Percentiles rank a stretch among this genome's conserved stretches.
Conservation (phyloP, 1,140 invertebrate genomes). For the Drosophila seguyi region DNA sequence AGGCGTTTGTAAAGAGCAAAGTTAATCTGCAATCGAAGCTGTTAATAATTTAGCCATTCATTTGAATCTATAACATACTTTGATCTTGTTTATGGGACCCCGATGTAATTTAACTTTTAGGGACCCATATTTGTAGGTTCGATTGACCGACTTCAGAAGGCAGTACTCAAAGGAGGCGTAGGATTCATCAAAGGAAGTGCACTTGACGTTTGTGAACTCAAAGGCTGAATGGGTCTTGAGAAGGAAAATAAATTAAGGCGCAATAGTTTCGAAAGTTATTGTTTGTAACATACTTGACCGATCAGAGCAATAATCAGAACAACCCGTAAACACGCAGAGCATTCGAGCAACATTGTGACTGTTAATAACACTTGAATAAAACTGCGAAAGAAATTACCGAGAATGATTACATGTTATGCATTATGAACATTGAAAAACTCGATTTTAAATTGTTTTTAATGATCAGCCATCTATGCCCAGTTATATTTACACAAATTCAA, state of each 20-base stretch:
- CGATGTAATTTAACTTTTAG: background rate
- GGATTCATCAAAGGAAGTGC: background rate
- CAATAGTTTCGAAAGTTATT: background rate
- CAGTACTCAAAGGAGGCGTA: background rate
- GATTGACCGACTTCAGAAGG: background rate
- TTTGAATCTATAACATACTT: background rate
- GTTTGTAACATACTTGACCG: background rate
- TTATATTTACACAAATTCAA: no score
- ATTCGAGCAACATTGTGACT: background rate
- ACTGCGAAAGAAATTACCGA: background rate
- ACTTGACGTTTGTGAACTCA: slow-evolving; percentile 1
- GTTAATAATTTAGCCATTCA: no score
- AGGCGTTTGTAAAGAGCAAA: background rate
- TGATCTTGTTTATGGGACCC: background rate
- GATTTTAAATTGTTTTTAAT: no score
- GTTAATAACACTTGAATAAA: background rate
- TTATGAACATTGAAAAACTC: background rate
- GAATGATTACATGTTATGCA: background rate
- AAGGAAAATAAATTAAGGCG: background rate
- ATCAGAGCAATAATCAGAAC: background rate
- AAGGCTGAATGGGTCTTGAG: background rate
- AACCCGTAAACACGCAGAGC: background rate
- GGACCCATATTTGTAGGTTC: background rate
- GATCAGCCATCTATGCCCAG: no score
- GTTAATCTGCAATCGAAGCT: background rate